A percentile compares a stretch with the other conserved stretches of the same genome.
These are phyloP conservation scores for Clarias platycephalus DNA, from an alignment of 2,797 vertebrate genomes.

Conservation along the genomic window DNA sequence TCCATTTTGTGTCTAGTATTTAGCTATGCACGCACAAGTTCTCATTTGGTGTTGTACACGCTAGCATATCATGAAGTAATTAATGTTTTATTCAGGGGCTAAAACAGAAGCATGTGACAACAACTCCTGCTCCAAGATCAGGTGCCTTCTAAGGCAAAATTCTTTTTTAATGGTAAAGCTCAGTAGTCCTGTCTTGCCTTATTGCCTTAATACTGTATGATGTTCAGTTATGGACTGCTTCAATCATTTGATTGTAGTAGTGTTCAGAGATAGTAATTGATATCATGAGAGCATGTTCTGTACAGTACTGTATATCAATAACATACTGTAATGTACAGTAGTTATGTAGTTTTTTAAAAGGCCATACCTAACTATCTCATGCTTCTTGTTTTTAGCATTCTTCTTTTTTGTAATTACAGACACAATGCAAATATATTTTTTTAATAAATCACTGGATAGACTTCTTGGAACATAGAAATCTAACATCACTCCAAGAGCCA, in stretches of 20 bases:
- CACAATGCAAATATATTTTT: not conserved
- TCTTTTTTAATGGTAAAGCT: constrained; percentile 50
- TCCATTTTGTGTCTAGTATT: not conserved
- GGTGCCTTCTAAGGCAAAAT: constrained; percentile 48
- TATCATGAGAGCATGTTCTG: too few species aligned
- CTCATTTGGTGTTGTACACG: not conserved
- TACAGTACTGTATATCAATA: not conserved
- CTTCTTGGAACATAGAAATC: not conserved
- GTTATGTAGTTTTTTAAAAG: not conserved
- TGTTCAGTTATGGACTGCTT: constrained; percentile 33
- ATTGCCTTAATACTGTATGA: constrained; percentile 43
- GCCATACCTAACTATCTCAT: not conserved
- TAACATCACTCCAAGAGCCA: not conserved
- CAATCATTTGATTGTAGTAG: constrained; percentile 10
- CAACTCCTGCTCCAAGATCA: constrained; percentile 17
- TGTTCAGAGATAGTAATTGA: not conserved
- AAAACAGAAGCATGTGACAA: not conserved
- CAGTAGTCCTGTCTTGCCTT: constrained; percentile 40
- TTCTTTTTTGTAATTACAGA: not conserved
- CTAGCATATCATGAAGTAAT: not conserved
- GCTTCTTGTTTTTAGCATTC: not conserved
- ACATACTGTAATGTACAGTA: not conserved
- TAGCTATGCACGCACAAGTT: constrained; percentile 1
- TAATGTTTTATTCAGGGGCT: not conserved
- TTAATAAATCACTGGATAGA: not conserved